phyloP scores from a whole-genome alignment of 2,797 vertebrate species.

The Tauraco hartlaubi region DNA sequence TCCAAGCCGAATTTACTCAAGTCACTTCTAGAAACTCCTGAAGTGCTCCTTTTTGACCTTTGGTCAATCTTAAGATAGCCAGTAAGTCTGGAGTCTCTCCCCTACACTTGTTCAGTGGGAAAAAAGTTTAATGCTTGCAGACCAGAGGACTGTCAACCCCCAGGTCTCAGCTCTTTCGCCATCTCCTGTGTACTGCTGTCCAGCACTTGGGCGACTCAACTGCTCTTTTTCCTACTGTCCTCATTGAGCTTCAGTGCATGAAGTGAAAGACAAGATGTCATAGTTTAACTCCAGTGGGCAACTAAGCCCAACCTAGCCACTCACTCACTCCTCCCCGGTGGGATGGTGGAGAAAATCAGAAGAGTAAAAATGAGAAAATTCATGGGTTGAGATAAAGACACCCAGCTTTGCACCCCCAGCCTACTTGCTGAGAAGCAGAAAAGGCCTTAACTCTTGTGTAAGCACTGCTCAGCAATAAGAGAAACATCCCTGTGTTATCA shows the following conservation, averaged over 20 bases:
- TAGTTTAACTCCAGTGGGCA: no score
- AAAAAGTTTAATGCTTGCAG: neutral
- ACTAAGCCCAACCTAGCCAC: no score
- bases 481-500: no score
- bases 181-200: neutral
- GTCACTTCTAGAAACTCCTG: slow-evolving; percentile 11
- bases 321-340: no score
- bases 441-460: no score
- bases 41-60: slow-evolving; percentile 13
- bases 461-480: no score
- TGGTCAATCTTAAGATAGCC: neutral
- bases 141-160: neutral
- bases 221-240: neutral
- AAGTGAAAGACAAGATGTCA: neutral
- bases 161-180: neutral
- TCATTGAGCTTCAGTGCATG: neutral
- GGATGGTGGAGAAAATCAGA: no score
- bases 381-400: no score
- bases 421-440: no score
- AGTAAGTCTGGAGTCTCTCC: neutral
- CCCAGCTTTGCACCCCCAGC: no score
- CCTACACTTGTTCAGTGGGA: neutral
- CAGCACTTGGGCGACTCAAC: neutral
- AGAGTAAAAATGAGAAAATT: no score
- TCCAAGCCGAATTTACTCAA: neutral